Percentiles rank a stretch among this genome's conserved stretches.
These are phyloP conservation scores for Clarias platycephalus DNA, from an alignment of 2,797 vertebrate species.

Conservation along the genomic window DNA sequence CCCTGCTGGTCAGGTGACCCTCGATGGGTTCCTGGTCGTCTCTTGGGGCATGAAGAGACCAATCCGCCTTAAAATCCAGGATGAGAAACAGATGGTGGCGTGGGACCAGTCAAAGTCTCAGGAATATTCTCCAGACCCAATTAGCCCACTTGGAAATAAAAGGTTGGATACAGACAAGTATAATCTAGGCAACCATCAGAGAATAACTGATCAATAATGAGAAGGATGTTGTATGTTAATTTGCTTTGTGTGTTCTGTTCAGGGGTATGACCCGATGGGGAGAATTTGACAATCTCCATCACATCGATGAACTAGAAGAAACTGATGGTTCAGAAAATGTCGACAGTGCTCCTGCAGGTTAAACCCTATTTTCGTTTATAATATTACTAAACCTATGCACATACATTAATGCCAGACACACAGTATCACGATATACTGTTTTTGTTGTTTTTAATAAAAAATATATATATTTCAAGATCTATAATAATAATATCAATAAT, in stretches of 20 bases:
- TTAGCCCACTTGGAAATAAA: constrained; percentile 71
- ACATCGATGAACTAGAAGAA: constrained; percentile 83
- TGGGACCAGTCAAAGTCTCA: constrained; percentile 54
- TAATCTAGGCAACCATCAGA: not conserved
- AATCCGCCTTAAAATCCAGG: constrained; percentile 89
- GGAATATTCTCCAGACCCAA: constrained; percentile 63
- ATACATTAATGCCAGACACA: not conserved
- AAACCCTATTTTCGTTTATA: not conserved
- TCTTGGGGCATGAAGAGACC: constrained; percentile 87
- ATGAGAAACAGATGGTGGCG: constrained; percentile 80
- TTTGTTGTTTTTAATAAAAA: not conserved
- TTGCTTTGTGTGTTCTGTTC: constrained; percentile 45
- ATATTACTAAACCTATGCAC: not conserved
- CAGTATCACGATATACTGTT: not conserved
- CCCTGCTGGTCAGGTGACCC: constrained; percentile 66
- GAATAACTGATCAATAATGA: not conserved
- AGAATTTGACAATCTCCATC: constrained; percentile 86
- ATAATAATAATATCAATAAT: not conserved
- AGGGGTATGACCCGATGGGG: constrained; percentile 95
- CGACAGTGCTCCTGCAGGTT: constrained; percentile 64
- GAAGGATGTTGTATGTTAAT: not conserved
- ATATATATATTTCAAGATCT: not conserved
- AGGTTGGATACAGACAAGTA: constrained; percentile 68
- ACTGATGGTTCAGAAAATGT: constrained; percentile 56
- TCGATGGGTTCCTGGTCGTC: constrained; percentile 86